Conservation (phyloP, 2,888 invertebrate species). For the Aquatica leii region DNA sequence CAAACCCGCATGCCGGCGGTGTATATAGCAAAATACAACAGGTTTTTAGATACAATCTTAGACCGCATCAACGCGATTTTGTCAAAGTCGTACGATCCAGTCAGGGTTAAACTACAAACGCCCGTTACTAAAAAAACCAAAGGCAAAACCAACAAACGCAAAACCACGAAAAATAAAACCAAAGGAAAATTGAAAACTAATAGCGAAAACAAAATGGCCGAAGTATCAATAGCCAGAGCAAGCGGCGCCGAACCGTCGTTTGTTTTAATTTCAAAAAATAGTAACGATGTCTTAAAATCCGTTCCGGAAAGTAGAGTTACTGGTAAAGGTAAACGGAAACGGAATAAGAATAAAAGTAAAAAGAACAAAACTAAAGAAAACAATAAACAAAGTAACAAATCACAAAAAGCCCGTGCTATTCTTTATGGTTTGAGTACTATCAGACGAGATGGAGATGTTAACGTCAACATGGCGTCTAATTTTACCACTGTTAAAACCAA, state of each 20-base stretch:
- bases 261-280: slow-evolving; percentile 55
- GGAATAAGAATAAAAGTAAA: slow-evolving; percentile 41
- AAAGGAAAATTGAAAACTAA: slow-evolving; percentile 24
- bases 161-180: slow-evolving; percentile 15
- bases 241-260: slow-evolving; percentile 55
- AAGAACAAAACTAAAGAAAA: slow-evolving; percentile 60
- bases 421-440: slow-evolving; percentile 82
- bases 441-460: slow-evolving; percentile 81
- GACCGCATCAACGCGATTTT: slow-evolving; percentile 83
- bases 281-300: slow-evolving; percentile 19
- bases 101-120: slow-evolving; percentile 75
- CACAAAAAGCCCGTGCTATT: slow-evolving; percentile 77
- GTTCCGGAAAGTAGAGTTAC: slow-evolving; percentile 37
- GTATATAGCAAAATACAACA: slow-evolving; percentile 83
- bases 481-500: slow-evolving; percentile 85
- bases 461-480: slow-evolving; percentile 79
- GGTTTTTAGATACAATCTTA: slow-evolving; percentile 84
- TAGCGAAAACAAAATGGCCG: slow-evolving; percentile 56
- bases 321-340: slow-evolving; percentile 43
- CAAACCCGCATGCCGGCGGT: slow-evolving; percentile 68
- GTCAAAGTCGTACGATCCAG: slow-evolving; percentile 83
- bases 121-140: slow-evolving; percentile 58
- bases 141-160: slow-evolving; percentile 56
- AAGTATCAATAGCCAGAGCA: slow-evolving; percentile 52
- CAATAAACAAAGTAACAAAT: slow-evolving; percentile 60